Evolutionary conservation across 2,113 vertebrate species (phyloP).

Genomic region (Lontra canadensis): DNA sequence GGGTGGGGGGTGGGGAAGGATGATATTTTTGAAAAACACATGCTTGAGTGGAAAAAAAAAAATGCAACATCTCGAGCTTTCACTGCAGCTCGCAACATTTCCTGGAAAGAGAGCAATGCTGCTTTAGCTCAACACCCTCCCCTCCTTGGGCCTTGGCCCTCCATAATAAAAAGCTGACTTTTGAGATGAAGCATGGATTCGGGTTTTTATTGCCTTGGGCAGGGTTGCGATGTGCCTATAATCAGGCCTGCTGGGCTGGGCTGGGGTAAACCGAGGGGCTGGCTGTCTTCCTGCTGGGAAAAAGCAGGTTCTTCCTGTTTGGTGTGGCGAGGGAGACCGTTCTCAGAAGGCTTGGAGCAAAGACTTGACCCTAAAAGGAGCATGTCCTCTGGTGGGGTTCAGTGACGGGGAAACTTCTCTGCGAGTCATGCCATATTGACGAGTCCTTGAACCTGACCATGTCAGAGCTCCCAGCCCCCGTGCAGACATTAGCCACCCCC

Average conservation of each 20-base stretch:
- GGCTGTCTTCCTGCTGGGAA: neutral
- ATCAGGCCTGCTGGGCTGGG: neutral
- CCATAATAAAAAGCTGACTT: constrained; percentile 87
- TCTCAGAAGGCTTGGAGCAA: neutral
- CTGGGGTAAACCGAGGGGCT: neutral
- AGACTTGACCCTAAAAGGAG: neutral
- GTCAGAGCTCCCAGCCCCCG: neutral
- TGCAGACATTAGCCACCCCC: neutral
- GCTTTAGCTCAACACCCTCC: constrained; percentile 74
- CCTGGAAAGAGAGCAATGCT: constrained; percentile 81
- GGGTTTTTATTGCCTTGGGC: constrained; percentile 84
- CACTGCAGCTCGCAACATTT: constrained; percentile 81
- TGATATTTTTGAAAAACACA: constrained; percentile 85
- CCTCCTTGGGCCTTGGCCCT: constrained; percentile 60
- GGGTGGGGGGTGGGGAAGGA: constrained; percentile 81
- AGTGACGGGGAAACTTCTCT: neutral
- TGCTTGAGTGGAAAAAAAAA: constrained; percentile 79
- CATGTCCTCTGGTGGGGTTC: neutral
- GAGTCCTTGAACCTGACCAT: neutral
- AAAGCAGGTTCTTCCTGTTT: neutral
- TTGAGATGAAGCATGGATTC: constrained; percentile 84
- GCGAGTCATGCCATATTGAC: neutral
- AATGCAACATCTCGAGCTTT: constrained; percentile 82
- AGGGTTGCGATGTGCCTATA: neutral
- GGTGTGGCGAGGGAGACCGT: neutral